A percentile compares a stretch with the other conserved stretches of the same genome.
These are phyloP conservation scores for Yponomeuta plumbellus DNA, from an alignment of 2,888 invertebrate genomes.

Conservation along the genomic window DNA sequence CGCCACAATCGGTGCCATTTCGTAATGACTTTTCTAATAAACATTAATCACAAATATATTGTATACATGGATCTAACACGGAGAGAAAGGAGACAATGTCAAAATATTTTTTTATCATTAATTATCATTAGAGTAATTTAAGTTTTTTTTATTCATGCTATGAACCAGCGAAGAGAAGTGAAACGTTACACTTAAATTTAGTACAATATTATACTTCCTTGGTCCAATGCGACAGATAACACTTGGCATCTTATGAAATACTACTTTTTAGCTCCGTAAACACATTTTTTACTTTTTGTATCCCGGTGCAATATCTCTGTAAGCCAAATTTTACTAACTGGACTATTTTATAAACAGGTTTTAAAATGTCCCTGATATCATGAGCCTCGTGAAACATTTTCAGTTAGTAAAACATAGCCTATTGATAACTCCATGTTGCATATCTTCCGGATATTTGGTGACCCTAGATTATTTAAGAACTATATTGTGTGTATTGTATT, in stretches of 20 bases:
- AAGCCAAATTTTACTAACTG: neutral
- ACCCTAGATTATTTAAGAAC: too few species aligned
- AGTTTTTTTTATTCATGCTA: neutral
- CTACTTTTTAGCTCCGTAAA: conserved; percentile 42
- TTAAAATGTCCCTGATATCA: too few species aligned
- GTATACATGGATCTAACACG: conserved; percentile 66
- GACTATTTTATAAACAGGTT: neutral
- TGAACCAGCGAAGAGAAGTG: conserved; percentile 53
- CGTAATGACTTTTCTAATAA: conserved; percentile 53
- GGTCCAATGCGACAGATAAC: conserved; percentile 68
- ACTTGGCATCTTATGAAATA: conserved; percentile 69
- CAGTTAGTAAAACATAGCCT: neutral
- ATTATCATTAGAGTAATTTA: conserved; percentile 31
- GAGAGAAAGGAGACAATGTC: conserved; percentile 53
- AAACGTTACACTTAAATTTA: conserved; percentile 43
- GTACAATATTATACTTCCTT: conserved; percentile 43
- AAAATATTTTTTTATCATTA: conserved; percentile 41
- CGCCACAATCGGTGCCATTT: conserved; percentile 38
- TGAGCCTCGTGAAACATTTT: neutral
- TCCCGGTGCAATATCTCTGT: conserved; percentile 27
- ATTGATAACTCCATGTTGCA: conserved; percentile 44
- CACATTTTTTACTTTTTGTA: conserved; percentile 31
- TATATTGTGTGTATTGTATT: too few species aligned
- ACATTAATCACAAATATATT: conserved; percentile 66
- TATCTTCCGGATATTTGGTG: conserved; percentile 34